Conservation (phyloP, 2,113 vertebrate species). For the Rostratula benghalensis region DNA sequence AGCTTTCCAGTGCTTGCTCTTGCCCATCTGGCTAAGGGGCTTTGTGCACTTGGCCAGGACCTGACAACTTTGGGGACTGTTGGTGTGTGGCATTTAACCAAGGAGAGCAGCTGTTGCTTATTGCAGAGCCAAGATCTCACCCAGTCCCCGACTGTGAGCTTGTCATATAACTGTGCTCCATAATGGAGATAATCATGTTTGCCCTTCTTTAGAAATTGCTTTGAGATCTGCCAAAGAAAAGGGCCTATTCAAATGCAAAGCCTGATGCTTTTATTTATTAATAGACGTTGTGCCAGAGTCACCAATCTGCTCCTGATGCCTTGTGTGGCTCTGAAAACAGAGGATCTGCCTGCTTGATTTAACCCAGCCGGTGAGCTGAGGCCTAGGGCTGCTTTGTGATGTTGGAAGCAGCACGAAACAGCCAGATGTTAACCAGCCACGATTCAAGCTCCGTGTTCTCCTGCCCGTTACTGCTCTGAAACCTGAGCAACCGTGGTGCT, state of each 20-base stretch:
- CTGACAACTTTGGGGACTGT: background rate
- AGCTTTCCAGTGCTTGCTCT: background rate
- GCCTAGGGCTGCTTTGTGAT: background rate
- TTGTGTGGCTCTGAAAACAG: background rate
- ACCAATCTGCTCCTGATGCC: conserved; percentile 47
- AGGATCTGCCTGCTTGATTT: conserved; percentile 7
- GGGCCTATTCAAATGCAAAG: conserved; percentile 51
- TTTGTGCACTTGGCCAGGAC: background rate
- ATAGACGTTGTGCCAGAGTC: conserved; percentile 44
- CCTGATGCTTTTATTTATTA: conserved; percentile 59
- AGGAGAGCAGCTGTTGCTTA: conserved; percentile 42
- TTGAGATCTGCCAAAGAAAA: conserved; percentile 52
- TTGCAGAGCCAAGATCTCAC: conserved; percentile 18
- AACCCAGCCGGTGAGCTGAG: background rate
- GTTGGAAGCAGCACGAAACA: background rate
- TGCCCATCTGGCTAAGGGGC: conserved; percentile 9
- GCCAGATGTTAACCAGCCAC: conserved; percentile 42
- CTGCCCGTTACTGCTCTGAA: background rate
- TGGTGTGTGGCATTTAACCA: conserved; percentile 51
- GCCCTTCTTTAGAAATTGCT: conserved; percentile 52
- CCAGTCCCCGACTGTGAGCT: background rate
- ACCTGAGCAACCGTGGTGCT: background rate
- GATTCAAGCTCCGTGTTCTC: background rate
- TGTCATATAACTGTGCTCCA: conserved; percentile 7
- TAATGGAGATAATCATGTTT: conserved; percentile 24